Conservation (phyloP, 2,888 invertebrate species). For the Cepaea hortensis region DNA sequence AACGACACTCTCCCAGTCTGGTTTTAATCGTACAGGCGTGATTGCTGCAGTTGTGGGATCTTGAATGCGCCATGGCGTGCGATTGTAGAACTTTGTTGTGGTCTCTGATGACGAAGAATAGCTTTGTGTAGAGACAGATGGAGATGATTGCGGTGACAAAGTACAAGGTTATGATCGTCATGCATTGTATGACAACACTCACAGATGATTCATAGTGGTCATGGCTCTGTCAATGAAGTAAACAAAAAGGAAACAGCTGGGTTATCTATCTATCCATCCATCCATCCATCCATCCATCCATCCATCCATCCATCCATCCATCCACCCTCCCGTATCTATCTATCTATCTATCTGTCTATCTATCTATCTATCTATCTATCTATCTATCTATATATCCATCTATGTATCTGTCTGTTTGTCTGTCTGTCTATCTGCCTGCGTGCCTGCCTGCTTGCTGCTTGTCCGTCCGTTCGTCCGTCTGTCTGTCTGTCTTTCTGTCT, state of each 20-base stretch:
- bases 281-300: neutral
- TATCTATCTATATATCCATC: too few relatives aligned
- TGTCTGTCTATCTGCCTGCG: too few relatives aligned
- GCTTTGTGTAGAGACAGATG: slow-evolving; percentile 20
- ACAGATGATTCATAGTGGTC: neutral
- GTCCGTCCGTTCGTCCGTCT: too few relatives aligned
- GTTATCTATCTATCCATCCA: neutral
- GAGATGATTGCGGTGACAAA: slow-evolving; percentile 10
- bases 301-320: neutral
- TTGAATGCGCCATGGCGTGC: slow-evolving; percentile 8
- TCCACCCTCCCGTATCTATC: too few relatives aligned
- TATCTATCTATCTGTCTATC: too few relatives aligned
- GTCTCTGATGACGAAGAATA: slow-evolving; percentile 37
- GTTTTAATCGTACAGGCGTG: slow-evolving; percentile 12
- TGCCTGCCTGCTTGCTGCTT: too few relatives aligned
- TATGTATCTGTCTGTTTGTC: too few relatives aligned
- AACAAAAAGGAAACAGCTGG: neutral
- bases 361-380: too few relatives aligned
- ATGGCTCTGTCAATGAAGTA: neutral
- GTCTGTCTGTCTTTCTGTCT: too few relatives aligned
- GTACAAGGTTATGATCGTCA: neutral
- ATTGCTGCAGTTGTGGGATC: neutral
- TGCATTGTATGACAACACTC: neutral
- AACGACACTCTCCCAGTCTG: slow-evolving; percentile 25
- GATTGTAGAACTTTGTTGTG: slow-evolving; percentile 33